Evolutionary conservation across 2,888 invertebrate species (phyloP), one percentile per base, ranked within the genome.

Genomic region (Erannis defoliaria): DNA sequence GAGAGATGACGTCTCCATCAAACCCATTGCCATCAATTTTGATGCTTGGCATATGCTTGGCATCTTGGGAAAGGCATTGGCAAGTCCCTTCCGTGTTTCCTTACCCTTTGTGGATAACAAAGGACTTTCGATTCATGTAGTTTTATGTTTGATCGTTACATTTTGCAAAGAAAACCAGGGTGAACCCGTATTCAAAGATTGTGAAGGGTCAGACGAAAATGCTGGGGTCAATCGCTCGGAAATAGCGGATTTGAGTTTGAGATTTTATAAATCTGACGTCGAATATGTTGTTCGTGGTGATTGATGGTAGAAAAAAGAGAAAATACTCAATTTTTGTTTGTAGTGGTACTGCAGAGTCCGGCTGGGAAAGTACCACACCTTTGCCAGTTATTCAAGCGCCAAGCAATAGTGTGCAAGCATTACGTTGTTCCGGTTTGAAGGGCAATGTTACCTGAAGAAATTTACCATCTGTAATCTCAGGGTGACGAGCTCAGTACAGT

Each of bases 11-110:
- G 31, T 19, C 33, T 19, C 21, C 26, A 18, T 33, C 48, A 48
- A 33, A 31, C 48, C 31, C 18, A 16, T 46, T 46, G 33, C 33
- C 37, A 16, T 58, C 51, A 37, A 45, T 38, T 53, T 51, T 58
- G 19, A 53, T 53, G 54, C 49, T 31, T 60, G 37, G 40, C 48
- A 54, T 58, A 53, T 53, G 54, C 49, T 31, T 60, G 37, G 40
- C 48, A 54, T 58, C 31, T 23, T 37, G 38, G 21, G 9, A 49
- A 51, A 19, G 59, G 37, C 45, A 16, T 37, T 35, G 31, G 37
- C n/a, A 38, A n/a, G 9, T 23, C 23, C 42, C 23, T 42, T 42
- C 42, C 42, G 42, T 0, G 2, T 16, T 26, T 38, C 26, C 23
- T 37, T n/a, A 16, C 38, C 50, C 38, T 51, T 51, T 51, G 50